Evolutionary conservation across 2,797 vertebrate species (phyloP).

Genomic region (Poeciliopsis gracilis): DNA sequence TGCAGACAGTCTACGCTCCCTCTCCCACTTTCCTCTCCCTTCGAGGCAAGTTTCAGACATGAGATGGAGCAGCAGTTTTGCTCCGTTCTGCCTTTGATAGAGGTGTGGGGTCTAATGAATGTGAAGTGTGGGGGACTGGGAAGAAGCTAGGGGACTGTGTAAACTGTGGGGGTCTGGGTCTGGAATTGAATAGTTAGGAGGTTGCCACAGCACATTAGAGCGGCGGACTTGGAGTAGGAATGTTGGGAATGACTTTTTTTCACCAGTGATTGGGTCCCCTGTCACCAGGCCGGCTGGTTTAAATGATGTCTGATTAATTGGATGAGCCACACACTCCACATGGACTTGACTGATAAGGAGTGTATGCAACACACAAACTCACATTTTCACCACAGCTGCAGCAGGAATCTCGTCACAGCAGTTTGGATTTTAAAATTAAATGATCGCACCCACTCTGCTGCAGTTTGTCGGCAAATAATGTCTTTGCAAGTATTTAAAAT

Average conservation of each 20-base stretch:
- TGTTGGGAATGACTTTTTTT: conserved; percentile 73
- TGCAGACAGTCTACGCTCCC: conserved; percentile 27
- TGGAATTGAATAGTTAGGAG: conserved; percentile 84
- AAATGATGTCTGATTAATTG: conserved; percentile 80
- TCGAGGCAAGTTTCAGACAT: conserved; percentile 62
- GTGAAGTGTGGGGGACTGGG: conserved; percentile 60
- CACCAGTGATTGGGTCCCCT: conserved; percentile 73
- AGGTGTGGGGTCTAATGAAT: conserved; percentile 78
- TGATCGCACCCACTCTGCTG: conserved; percentile 37
- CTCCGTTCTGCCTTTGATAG: conserved; percentile 66
- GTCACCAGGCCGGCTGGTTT: conserved; percentile 75
- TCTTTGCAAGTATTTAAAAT: conserved; percentile 40
- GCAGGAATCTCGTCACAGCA: conserved; percentile 40
- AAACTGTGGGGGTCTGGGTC: conserved; percentile 69
- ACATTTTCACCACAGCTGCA: conserved; percentile 42
- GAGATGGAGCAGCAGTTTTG: conserved; percentile 54
- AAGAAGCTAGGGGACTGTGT: conserved; percentile 67
- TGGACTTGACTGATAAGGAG: conserved; percentile 66
- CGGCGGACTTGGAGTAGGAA: conserved; percentile 62
- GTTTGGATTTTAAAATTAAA: conserved; percentile 45
- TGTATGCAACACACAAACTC: conserved; percentile 40
- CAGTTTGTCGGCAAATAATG: conserved; percentile 37
- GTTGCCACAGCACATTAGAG: conserved; percentile 80
- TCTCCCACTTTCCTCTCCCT: conserved; percentile 45
- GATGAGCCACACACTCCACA: conserved; percentile 71